Evolutionary conservation across 1,140 invertebrate genomes (phyloP).

Genomic region (Brachionus koreanus): DNA sequence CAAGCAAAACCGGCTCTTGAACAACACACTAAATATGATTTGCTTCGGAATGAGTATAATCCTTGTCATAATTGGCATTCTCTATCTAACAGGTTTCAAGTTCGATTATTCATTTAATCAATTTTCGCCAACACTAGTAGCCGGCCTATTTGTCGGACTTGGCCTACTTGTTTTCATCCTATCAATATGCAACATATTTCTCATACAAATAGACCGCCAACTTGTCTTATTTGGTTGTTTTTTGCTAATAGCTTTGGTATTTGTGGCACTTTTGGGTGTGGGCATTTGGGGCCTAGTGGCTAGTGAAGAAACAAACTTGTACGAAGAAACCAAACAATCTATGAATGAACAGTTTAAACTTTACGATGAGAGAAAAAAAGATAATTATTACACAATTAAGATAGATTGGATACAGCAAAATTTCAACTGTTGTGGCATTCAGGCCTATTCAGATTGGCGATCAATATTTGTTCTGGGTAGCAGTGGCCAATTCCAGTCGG

Average conservation of each 20-base stretch:
- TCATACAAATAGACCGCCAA: not conserved
- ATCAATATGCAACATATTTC: not conserved
- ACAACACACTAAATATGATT: constrained; percentile 15
- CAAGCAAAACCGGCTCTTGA: not conserved
- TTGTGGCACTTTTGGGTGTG: not conserved
- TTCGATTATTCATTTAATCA: constrained; percentile 30
- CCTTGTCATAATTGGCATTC: constrained; percentile 5
- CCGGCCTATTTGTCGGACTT: constrained; percentile 7
- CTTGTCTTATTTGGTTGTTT: not conserved
- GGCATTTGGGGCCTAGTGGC: constrained; percentile 18
- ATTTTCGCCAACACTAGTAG: constrained; percentile 21
- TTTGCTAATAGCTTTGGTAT: not conserved
- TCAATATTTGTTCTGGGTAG: not conserved
- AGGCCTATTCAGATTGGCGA: constrained; percentile 21
- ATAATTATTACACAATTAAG: not conserved
- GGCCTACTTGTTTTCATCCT: not conserved
- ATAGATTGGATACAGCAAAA: constrained; percentile 36
- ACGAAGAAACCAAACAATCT: not conserved
- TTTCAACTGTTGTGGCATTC: constrained; percentile 38
- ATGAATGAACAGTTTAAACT: not conserved
- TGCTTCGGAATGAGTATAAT: constrained; percentile 19
- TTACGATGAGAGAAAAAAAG: constrained; percentile 15
- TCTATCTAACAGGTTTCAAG: constrained; percentile 22
- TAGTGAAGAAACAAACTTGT: not conserved
- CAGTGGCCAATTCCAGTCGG: not conserved